phyloP scores from a whole-genome alignment of 2,888 invertebrate species.

The Drosophila kuntzei region DNA sequence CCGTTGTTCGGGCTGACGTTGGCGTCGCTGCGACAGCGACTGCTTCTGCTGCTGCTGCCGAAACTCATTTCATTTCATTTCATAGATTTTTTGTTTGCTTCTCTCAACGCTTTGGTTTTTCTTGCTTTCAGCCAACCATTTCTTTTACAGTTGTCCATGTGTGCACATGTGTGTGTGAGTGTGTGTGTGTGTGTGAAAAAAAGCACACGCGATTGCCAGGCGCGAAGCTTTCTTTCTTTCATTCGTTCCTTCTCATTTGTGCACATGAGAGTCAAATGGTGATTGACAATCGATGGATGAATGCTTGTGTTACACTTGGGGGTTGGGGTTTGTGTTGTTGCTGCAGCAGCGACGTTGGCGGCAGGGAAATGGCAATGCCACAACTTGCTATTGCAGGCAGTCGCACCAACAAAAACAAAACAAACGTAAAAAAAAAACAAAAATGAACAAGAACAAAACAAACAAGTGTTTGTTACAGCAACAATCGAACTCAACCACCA shows the following conservation, averaged over 20 bases:
- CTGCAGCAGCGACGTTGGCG: slow-evolving; percentile 2
- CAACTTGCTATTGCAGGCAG: slow-evolving; percentile 11
- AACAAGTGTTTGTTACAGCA: slow-evolving; percentile 56
- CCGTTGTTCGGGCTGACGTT: slow-evolving; percentile 43
- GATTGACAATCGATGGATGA: slow-evolving; percentile 82
- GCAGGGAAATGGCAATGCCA: slow-evolving; percentile 44
- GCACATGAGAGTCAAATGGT: slow-evolving; percentile 68
- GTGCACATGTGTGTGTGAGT: slow-evolving; percentile 25
- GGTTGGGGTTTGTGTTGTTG: not conserved
- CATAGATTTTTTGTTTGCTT: slow-evolving; percentile 42
- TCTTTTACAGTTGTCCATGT: slow-evolving; percentile 57
- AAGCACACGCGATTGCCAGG: slow-evolving; percentile 45
- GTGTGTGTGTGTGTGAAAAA: slow-evolving; percentile 25
- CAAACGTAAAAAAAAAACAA: not conserved
- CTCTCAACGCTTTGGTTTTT: slow-evolving; percentile 43
- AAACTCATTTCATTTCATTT: slow-evolving; percentile 66
- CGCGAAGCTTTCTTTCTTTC: slow-evolving; percentile 39
- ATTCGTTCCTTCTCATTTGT: slow-evolving; percentile 70
- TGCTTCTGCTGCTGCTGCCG: slow-evolving; percentile 44
- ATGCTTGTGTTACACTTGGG: slow-evolving; percentile 5
- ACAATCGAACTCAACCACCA: slow-evolving; percentile 14
- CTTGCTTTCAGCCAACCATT: slow-evolving; percentile 64
- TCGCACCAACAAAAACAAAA: slow-evolving; percentile 6
- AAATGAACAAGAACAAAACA: slow-evolving; percentile 41
- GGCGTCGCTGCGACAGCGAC: slow-evolving; percentile 32